Evolutionary conservation across 2,888 invertebrate species (phyloP), one percentile per base, ranked within the genome.

Genomic region (Papilio protenor): DNA sequence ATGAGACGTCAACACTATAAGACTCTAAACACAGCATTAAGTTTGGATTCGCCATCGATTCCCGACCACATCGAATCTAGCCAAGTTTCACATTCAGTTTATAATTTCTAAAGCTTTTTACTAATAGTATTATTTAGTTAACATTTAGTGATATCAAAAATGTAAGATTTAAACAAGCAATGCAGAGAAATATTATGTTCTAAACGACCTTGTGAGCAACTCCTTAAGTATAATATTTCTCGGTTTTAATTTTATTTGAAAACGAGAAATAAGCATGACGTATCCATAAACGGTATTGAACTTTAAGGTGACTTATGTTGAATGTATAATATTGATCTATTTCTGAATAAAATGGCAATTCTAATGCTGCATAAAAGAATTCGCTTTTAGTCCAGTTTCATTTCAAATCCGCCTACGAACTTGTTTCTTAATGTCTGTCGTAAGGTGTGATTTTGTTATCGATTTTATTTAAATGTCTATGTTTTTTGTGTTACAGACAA

Each of bases 401-500:
- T 69, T 45, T 66, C 73, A 40, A 76, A 72, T 72, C 76, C 64
- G 76, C 47, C 55, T 71, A 52, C 61, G 57, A 55, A 21, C 21
- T 76, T 49, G 23, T 73, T 47, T 78, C 18, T 52, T 45, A 21
- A 45, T 73, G 57, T 57, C 16, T 57, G 45, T 61, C 8, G 73
- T 72, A 21, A 76, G 47, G 55, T 45, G 66, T 77, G 74, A 47
- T 23, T 66, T 55, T 18, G 18, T 61, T 49, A 57, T 59, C 14
- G 57, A 33, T 27, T 69, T 21, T 12, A 12, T 49, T 33, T 49
- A 69, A 23, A 21, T 73, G 6, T 21, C 71, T 55, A 77, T 75
- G 45, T 77, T 82, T 57, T 82, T 77, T 59, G 6, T 40, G 82
- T 95, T 91, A 74, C 96, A 92, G 98, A 98, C 10, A 97, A 97